phyloP scores from a whole-genome alignment of 2,797 vertebrate species.

The Dicrostonyx torquatus region DNA sequence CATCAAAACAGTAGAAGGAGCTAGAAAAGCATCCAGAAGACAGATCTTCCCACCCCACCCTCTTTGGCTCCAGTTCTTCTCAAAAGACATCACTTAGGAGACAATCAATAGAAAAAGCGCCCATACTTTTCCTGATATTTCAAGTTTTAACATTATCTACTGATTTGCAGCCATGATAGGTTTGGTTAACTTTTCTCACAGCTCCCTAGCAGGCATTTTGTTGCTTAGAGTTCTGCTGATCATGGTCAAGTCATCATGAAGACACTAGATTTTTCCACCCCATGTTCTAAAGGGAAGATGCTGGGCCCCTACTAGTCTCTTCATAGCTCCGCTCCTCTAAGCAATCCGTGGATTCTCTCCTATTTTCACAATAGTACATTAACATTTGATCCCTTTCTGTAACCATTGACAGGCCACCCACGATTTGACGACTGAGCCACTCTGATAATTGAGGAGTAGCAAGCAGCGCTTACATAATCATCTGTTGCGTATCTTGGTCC shows the following conservation, averaged over 20 bases:
- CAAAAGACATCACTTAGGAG: not conserved
- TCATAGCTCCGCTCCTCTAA: not conserved
- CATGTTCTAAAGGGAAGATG: not conserved
- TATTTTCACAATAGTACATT: not conserved
- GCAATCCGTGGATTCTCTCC: not conserved
- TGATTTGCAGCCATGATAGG: not conserved
- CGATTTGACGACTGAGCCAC: not conserved
- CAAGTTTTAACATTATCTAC: not conserved
- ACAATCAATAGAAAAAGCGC: not conserved
- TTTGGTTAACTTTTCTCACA: not conserved
- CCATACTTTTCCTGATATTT: not conserved
- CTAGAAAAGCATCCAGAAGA: too few species aligned
- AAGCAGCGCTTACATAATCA: not conserved
- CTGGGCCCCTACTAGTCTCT: not conserved
- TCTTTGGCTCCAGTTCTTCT: not conserved
- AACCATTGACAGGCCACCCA: not conserved
- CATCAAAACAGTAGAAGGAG: not conserved
- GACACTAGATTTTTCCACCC: not conserved
- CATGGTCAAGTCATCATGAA: not conserved
- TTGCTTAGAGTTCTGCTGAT: not conserved
- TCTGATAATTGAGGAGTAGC: not conserved
- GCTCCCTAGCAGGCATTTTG: not conserved
- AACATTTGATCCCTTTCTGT: not conserved
- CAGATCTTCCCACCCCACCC: fast-evolving
- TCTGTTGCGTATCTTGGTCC: not conserved